These are phyloP conservation scores for Plectus sambesii DNA, from an alignment of 1,140 invertebrate genomes.

Conservation along the genomic window DNA sequence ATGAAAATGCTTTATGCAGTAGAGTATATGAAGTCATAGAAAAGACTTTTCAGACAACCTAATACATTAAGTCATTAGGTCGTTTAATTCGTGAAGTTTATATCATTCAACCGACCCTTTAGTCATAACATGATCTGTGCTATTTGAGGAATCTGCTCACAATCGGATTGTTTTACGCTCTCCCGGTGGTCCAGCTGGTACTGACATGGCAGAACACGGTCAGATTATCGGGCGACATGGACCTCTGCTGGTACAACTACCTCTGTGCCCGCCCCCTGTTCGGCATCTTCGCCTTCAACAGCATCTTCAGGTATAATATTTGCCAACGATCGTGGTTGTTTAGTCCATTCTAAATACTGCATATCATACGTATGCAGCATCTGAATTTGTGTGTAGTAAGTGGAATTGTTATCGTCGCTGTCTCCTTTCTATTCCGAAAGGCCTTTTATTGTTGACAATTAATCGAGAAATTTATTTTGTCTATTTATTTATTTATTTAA, in stretches of 20 bases:
- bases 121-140: no score
- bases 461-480: no score
- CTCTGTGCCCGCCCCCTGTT: conserved; percentile 68
- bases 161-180: conserved; percentile 71
- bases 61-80: conserved; percentile 37
- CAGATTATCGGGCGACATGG: conserved; percentile 18
- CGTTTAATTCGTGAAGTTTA: conserved; percentile 9
- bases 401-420: no score
- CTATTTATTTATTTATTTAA: no score
- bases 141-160: conserved; percentile 68
- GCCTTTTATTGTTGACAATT: no score
- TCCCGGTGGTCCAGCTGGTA: conserved; percentile 75
- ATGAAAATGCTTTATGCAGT: no score
- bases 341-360: no score
- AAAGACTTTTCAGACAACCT: conserved; percentile 45
- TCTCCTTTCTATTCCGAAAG: no score
- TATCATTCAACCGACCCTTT: no score
- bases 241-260: conserved; percentile 62
- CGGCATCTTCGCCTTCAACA: conserved; percentile 50
- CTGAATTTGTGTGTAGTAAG: no score
- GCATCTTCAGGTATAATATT: conserved; percentile 21
- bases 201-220: conserved; percentile 63
- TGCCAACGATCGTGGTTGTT: neutral
- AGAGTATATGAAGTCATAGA: conserved; percentile 37
- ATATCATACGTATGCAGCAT: no score